Evolutionary conservation across 2,113 vertebrate genomes (phyloP), one percentile per base, ranked within the genome.

Genomic region (Thermophis baileyi): DNA sequence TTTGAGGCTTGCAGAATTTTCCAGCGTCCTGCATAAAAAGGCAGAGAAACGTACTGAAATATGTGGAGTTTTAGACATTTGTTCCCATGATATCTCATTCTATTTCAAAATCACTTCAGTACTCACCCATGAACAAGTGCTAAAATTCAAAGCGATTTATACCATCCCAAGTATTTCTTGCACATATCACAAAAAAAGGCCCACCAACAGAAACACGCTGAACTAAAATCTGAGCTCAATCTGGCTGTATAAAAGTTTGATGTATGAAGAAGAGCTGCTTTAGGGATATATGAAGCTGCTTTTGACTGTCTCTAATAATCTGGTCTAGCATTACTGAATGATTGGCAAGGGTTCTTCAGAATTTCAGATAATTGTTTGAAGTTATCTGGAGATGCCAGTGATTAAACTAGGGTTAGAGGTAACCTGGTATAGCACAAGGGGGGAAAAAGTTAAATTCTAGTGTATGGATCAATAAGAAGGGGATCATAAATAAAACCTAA

Each of bases 1-100:
- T 81, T 0, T 98, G 97, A 91, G 98, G 96, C 96, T 97, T 98
- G 50, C 97, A 96, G 94, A 98, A 95, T 35, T 95, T 97, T 16
- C 93, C 94, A 7, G 97, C 91, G 6, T 98, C 98, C 99, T 99
- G 94, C 90, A 93, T 46, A 30, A 92, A 88, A 85, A 94, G 90
- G 93, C 16, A 89, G 89, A 93, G 50, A 11, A 93, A 10, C 40
- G 14, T 25, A 60, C 4, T 90, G 74, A 93, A 85, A 87, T 11
- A 92, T 18, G 11, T 89, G 50, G 11, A 85, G 8, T 81, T 53
- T 89, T 54, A 25, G 51, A 89, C 89, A 24, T 24, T 50, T 85
- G 18, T 2, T 22, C 40, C 60, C 16, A n/a, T 44, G 54, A 18
- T 89, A 7, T 85, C 30, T n/a, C 27, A 10, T 54, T 30, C 44